Evolutionary conservation across 1,140 invertebrate genomes (phyloP).

Genomic region (Zaprionus vittiger): DNA sequence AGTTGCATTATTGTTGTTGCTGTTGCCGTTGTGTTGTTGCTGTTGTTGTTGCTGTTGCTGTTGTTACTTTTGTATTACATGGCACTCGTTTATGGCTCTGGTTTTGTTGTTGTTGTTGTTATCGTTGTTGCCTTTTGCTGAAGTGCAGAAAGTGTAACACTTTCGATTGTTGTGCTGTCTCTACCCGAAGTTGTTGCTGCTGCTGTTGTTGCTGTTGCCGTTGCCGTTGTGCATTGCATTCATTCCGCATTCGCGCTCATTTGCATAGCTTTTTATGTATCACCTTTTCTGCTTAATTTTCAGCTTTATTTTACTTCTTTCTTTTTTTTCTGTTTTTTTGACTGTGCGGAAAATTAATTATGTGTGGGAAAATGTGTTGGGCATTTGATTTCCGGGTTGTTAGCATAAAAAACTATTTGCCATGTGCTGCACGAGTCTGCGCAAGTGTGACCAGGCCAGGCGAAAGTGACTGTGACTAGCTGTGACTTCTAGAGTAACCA

Average conservation of each 20-base stretch:
- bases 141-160: conserved; percentile 82
- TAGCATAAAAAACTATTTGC: conserved; percentile 33
- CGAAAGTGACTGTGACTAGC: not conserved
- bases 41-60: conserved; percentile 39
- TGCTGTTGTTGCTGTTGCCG: conserved; percentile 23
- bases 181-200: conserved; percentile 31
- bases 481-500: not conserved
- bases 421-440: not conserved
- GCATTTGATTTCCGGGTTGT: conserved; percentile 73
- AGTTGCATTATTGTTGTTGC: conserved; percentile 41
- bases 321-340: conserved; percentile 45
- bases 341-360: conserved; percentile 67
- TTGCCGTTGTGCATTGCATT: conserved; percentile 68
- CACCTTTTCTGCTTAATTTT: conserved; percentile 40
- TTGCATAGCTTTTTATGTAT: conserved; percentile 66
- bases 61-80: conserved; percentile 64
- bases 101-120: conserved; percentile 53
- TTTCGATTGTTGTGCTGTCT: conserved; percentile 77
- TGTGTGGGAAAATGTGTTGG: conserved; percentile 78
- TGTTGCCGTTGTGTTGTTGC: conserved; percentile 21
- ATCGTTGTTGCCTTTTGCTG: conserved; percentile 59
- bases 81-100: conserved; percentile 71
- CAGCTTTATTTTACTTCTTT: conserved; percentile 30
- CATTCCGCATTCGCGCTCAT: conserved; percentile 81
- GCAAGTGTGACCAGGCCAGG: not conserved